A percentile compares a stretch with the other conserved stretches of the same genome.
phyloP scores from a whole-genome alignment of 2,113 vertebrate genomes.

The Stegostoma tigrinum region DNA sequence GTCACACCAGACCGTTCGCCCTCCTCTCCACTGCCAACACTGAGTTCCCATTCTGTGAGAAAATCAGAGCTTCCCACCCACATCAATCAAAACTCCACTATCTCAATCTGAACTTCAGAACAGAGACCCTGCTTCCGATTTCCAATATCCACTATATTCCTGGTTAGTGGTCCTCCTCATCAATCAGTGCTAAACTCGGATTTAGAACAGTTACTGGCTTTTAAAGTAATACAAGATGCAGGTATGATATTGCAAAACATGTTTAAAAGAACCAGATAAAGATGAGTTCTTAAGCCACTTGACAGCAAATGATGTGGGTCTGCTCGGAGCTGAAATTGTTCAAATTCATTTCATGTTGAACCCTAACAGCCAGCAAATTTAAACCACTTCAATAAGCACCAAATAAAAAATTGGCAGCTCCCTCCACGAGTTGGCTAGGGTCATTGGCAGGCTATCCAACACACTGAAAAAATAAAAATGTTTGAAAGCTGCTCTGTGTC shows the following conservation, averaged over 20 bases:
- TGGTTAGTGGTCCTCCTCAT: background rate
- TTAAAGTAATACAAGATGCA: background rate
- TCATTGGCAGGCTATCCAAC: background rate
- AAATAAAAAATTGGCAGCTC: background rate
- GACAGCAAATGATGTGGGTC: background rate
- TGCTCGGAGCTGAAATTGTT: background rate
- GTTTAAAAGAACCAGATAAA: background rate
- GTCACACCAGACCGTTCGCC: background rate
- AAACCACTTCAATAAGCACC: slow-evolving; percentile 14
- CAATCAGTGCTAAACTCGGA: background rate
- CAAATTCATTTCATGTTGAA: background rate
- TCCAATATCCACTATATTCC: background rate
- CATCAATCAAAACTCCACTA: background rate
- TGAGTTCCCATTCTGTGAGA: background rate
- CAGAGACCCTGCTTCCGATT: background rate
- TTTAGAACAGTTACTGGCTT: background rate
- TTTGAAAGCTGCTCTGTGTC: background rate
- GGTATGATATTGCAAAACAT: background rate
- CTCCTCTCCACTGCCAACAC: background rate
- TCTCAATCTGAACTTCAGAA: background rate
- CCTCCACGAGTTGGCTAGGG: background rate
- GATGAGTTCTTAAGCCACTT: background rate
- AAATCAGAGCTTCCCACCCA: background rate
- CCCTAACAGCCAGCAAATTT: background rate
- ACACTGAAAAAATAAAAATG: slow-evolving; percentile 14